Conservation (phyloP, 2,113 vertebrate species). For the Clarias macrocephalus region DNA sequence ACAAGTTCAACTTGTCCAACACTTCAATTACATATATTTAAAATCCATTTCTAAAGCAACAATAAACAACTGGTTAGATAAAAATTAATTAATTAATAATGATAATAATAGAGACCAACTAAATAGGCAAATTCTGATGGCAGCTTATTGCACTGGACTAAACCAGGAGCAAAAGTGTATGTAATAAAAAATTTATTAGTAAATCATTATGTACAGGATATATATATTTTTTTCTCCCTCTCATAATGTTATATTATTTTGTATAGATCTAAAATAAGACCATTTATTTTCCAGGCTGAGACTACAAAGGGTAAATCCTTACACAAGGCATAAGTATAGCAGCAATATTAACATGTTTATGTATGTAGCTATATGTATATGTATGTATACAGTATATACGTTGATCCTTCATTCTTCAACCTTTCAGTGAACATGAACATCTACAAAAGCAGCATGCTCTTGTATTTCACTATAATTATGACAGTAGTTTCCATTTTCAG, state of each 20-base stretch:
- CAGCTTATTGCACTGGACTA: background rate
- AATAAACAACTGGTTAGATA: no score
- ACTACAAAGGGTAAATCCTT: background rate
- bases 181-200: background rate
- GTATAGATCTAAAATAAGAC: background rate
- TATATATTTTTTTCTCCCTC: background rate
- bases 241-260: background rate
- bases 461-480: background rate
- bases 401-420: background rate
- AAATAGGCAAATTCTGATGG: background rate
- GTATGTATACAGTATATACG: no score
- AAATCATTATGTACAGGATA: background rate
- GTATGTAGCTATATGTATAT: no score
- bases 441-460: background rate
- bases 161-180: background rate
- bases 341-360: background rate
- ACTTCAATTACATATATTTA: background rate
- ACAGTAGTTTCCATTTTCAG: background rate
- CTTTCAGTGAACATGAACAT: background rate
- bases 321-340: background rate
- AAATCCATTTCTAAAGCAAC: background rate
- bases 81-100: no score
- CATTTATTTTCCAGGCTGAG: background rate
- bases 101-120: background rate
- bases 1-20: background rate